phyloP scores from a whole-genome alignment of 92 coral and sea anemone genomes.

The Parazoanthus swiftii region DNA sequence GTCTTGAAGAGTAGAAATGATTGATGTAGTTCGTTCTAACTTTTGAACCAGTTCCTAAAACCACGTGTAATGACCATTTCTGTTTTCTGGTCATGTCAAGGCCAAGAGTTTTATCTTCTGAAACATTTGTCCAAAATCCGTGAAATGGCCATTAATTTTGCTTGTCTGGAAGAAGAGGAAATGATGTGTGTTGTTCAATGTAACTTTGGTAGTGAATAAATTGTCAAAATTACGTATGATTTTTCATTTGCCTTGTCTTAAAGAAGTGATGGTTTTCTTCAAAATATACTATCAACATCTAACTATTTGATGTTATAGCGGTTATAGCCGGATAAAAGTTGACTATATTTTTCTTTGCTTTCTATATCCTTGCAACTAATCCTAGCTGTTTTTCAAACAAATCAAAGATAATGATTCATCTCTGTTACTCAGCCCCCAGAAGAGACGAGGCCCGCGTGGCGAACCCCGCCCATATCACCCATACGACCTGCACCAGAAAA shows the following conservation, averaged over 20 bases:
- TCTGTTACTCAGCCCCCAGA: constrained; percentile 55
- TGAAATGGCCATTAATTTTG: too few relatives aligned
- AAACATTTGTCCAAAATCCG: too few relatives aligned
- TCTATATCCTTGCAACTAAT: neutral
- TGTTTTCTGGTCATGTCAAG: too few relatives aligned
- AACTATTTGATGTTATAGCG: too few relatives aligned
- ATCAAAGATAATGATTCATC: neutral
- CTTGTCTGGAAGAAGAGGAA: neutral
- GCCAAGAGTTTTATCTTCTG: too few relatives aligned
- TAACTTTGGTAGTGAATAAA: too few relatives aligned
- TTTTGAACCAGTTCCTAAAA: neutral
- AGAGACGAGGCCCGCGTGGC: constrained; percentile 85
- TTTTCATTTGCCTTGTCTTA: neutral
- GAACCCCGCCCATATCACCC: constrained; percentile 95
- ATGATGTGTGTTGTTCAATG: neutral
- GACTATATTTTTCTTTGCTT: neutral
- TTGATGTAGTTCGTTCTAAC: too few relatives aligned
- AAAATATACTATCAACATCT: too few relatives aligned
- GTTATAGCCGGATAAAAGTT: neutral
- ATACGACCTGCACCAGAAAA: constrained; percentile 57
- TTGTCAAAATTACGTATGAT: neutral
- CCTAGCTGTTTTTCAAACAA: neutral
- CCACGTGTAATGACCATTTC: neutral
- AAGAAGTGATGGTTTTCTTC: neutral
- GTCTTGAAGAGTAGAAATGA: neutral